These are phyloP conservation scores for Drosophila affinis DNA, from an alignment of 2,888 invertebrate genomes.

Conservation along the genomic window DNA sequence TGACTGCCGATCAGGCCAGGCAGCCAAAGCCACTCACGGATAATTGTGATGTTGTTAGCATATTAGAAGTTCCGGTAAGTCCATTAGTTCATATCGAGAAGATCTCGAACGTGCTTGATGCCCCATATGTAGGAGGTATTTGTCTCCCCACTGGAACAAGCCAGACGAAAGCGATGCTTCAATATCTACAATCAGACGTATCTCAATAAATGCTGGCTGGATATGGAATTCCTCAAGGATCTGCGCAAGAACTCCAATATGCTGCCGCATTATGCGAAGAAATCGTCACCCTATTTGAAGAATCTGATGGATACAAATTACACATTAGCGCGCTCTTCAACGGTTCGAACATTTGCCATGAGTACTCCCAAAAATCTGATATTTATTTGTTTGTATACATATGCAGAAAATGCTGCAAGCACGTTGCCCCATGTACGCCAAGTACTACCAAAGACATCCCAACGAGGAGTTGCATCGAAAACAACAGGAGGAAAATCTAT, in stretches of 20 bases:
- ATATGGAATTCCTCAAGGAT: conserved; percentile 73
- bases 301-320: conserved; percentile 63
- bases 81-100: background rate
- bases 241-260: conserved; percentile 67
- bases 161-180: conserved; percentile 72
- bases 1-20: conserved; percentile 44
- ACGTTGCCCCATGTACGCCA: conserved; percentile 78
- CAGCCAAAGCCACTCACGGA: conserved; percentile 55
- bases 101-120: background rate
- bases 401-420: conserved; percentile 82
- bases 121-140: conserved; percentile 56
- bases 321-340: conserved; percentile 63
- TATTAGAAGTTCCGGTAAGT: conserved; percentile 73
- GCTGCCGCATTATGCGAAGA: conserved; percentile 58
- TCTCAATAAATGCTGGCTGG: conserved; percentile 75
- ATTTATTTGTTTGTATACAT: background rate
- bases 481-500: conserved; percentile 69
- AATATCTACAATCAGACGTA: conserved; percentile 79
- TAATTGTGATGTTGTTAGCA: conserved; percentile 80
- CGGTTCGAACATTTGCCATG: conserved; percentile 56
- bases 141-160: conserved; percentile 75
- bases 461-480: conserved; percentile 51
- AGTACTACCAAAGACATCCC: conserved; percentile 59
- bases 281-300: conserved; percentile 61
- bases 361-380: background rate